A percentile compares a stretch with the other conserved stretches of the same genome.
Evolutionary conservation across 1,140 invertebrate species (phyloP).

Genomic region (Drosophila melanogaster): Release_6_plus_ISO1_MT NC_004354.4:5364001-5364500

Average conservation of each 20-base stretch:
- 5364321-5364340: constrained; percentile 5
- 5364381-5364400: constrained; percentile 65
- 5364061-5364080: constrained; percentile 2
- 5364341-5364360: constrained; percentile 19
- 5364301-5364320: constrained; percentile 7
- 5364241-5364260: constrained; percentile 38
- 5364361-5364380: constrained; percentile 46
- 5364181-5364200: constrained; percentile 1
- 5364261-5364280: constrained; percentile 17
- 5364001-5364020: constrained; percentile 24
- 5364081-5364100: not conserved
- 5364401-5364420: constrained; percentile 56
- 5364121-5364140: constrained; percentile 32
- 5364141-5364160: constrained; percentile 53
- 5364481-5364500: constrained; percentile 18
- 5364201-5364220: constrained; percentile 55
- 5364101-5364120: constrained; percentile 16
- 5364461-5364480: not conserved
- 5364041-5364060: constrained; percentile 9
- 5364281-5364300: constrained; percentile 40
- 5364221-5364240: constrained; percentile 37
- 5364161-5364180: constrained; percentile 19
- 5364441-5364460: not conserved
- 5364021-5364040: constrained; percentile 18
- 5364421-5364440: constrained; percentile 33